Evolutionary conservation across 53 echinoderm and acorn worm genomes (phyloP), one percentile per base, ranked within the genome.

Genomic region (Stichopus horrens): DNA sequence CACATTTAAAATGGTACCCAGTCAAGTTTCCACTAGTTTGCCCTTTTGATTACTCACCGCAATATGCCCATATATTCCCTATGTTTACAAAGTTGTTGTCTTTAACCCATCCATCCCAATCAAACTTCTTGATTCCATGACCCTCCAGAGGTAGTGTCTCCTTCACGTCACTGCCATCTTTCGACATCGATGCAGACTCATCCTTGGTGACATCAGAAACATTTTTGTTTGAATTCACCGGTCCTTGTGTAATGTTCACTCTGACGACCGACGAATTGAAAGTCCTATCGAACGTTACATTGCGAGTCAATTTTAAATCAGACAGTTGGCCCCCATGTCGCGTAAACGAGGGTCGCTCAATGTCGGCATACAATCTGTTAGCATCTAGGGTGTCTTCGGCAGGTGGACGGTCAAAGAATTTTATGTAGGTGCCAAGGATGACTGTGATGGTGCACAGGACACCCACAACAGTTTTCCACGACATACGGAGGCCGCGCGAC

Each of bases 91-190:
- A 92, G 21, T 90, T 75, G 55, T 94, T 93, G 5, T 93, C 92
- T 55, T 89, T 82, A 16, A 98, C 91, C 98, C 98, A 98, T 57
- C 89, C 57, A 53, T 95, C 94, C 98, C 98, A 98, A 54, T 98
- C 94, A 88, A 95, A 93, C 16, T 76, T 76, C 20, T 92, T 91
- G 10, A 94, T 85, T 19, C 90, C 89, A 75, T 89, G 94, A 13
- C 4, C 5, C 6, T 51, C 11, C 76, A 18, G 11, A 21, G 9
- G 9, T 23, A 51, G 51, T 52, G 4, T 9, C 2, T 76, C 76
- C 53, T 52, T 53, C 8, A 23, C 7, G 8, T 23, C 14, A 20
- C 23, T 76, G 53, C 23, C 76, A 23, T 76, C 20, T 11, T 52
- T 53, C 23, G 23, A 23, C 11, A 7, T 5, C 9, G 13, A 13